phyloP scores from a whole-genome alignment of 2,797 vertebrate genomes.

The Nyctibius grandis region DNA sequence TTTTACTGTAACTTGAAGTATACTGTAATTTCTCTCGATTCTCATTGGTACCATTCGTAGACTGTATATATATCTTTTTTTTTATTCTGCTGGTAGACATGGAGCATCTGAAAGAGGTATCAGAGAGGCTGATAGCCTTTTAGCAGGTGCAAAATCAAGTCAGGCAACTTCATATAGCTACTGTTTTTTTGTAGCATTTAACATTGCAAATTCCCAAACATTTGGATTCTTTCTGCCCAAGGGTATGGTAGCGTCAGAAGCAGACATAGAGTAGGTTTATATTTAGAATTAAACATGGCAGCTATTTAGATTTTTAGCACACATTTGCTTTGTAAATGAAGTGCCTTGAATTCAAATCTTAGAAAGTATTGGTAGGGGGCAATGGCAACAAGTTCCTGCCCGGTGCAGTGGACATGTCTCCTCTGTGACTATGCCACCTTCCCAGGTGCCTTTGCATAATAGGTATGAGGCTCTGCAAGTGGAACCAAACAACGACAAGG shows the following conservation, averaged over 20 bases:
- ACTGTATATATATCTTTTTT: neutral
- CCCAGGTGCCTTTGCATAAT: neutral
- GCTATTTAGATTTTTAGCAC: neutral
- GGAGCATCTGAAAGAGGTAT: neutral
- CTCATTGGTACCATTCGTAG: neutral
- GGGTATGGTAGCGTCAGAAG: neutral
- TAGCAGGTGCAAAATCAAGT: conserved; percentile 15
- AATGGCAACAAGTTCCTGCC: neutral
- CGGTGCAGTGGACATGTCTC: neutral
- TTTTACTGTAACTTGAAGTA: neutral
- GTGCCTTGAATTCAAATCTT: neutral
- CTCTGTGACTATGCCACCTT: neutral
- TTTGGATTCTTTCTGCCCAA: neutral
- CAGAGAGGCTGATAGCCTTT: conserved; percentile 1
- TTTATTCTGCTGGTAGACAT: conserved; percentile 11
- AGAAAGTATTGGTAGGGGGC: neutral
- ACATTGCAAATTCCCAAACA: neutral
- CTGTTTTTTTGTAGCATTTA: neutral
- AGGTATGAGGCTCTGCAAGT: neutral
- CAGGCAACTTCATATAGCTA: conserved; percentile 1
- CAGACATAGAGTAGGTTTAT: neutral
- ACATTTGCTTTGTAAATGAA: neutral
- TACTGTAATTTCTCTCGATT: neutral
- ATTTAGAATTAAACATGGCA: neutral
- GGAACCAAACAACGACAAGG: neutral